These are phyloP conservation scores for Petaurus breviceps DNA, from an alignment of 2,113 vertebrate species.

Conservation along the genomic window DNA sequence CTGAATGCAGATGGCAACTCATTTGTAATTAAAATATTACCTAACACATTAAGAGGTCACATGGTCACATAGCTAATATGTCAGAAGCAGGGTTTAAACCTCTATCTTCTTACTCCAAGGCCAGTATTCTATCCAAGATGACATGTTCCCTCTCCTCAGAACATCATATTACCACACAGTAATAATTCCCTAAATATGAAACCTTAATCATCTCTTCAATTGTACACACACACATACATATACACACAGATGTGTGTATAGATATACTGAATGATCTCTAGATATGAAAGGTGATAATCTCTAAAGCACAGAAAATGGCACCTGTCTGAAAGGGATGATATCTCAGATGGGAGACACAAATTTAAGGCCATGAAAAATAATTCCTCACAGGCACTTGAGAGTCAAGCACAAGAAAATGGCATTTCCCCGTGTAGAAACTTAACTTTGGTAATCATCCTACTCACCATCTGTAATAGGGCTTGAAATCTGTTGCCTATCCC, in stretches of 20 bases:
- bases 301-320: background rate
- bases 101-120: background rate
- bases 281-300: background rate
- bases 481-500: background rate
- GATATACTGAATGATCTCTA: background rate
- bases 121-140: background rate
- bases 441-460: background rate
- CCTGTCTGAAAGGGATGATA: background rate
- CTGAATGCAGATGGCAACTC: background rate
- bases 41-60: background rate
- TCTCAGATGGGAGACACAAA: constrained; percentile 34
- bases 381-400: constrained; percentile 44
- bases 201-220: background rate
- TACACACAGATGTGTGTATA: no score
- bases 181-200: background rate
- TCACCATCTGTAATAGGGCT: background rate
- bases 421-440: constrained; percentile 39
- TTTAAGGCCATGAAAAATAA: constrained; percentile 40
- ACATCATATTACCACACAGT: no score
- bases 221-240: no score
- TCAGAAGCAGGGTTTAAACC: background rate
- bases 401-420: constrained; percentile 35
- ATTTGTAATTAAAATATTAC: background rate
- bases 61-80: background rate
- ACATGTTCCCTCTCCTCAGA: background rate